Base-by-base conservation (phyloP, 2,797 vertebrate genomes). In the Cottoperca gobio region DNA sequence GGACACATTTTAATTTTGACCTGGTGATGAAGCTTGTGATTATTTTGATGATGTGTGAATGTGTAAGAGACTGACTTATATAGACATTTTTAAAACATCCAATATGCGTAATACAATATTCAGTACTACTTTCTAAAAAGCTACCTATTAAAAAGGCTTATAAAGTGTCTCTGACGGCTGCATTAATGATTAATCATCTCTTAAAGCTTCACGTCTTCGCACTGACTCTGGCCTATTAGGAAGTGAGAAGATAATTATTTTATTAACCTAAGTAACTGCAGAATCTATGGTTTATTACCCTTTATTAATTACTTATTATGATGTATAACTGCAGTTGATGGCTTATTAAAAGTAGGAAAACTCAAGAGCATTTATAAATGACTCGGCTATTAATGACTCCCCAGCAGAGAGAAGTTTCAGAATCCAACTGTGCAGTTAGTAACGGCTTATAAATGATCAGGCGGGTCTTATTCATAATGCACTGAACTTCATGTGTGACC, bases 311-410 rank as follows among this genome's bases (percentile, higher is more conserved):
- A 10, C 1, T 13, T 60, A 21, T 33, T 31, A 23, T 33, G 10
- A 72, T 23, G 54, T 53, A 33, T 35, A 75, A 39, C n/a, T 23
- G 35, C 53, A 40, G 39, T 31, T 65, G n/a, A 58, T 49, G 14
- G 17, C 48, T 55, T 39, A 52, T 67, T 62, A 62, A 35, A 35
- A 55, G 50, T 35, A 40, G n/a, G 64, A 52, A 50, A 19, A 14
- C 37, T 40, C 26, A 17, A 42, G 6, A 70, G 49, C 46, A 39
- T 43, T 61, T 52, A 46, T 57, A 57, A 52, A 68, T 48, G 45
- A 69, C 24, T 48, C 3, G 24, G 39, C 35, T 14, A 46, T 54
- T 54, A 65, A 64, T 71, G 70, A 76, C 57, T 73, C 19, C 66
- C 8, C 31, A 58, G 21, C 14, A 14, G 16, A 23, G 11, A 33